A percentile compares a stretch with the other conserved stretches of the same genome.
These are phyloP conservation scores for Bembecia ichneumoniformis DNA, from an alignment of 2,888 invertebrate species.

Conservation along the genomic window DNA sequence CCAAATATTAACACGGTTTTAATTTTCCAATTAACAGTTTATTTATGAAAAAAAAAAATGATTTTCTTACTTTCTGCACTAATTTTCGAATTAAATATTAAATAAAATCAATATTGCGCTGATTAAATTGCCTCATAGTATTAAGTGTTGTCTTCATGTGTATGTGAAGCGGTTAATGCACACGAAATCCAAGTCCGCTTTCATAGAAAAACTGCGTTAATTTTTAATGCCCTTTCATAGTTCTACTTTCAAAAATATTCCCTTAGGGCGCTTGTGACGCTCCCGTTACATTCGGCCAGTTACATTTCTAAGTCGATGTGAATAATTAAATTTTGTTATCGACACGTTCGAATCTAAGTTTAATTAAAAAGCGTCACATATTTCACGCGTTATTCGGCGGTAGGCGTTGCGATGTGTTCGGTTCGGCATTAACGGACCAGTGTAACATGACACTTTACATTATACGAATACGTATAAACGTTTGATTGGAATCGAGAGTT, in stretches of 20 bases:
- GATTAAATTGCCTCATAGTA: no score
- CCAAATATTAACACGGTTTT: no score
- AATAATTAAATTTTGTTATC: conserved; percentile 66
- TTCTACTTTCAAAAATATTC: neutral
- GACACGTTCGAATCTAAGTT: conserved; percentile 59
- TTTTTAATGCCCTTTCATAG: neutral
- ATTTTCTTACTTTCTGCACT: no score
- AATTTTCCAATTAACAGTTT: no score
- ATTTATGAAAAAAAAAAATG: no score
- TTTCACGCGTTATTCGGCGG: conserved; percentile 65
- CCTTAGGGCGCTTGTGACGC: conserved; percentile 3
- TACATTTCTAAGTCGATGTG: conserved; percentile 41
- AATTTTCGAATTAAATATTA: no score
- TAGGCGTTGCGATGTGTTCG: conserved; percentile 55
- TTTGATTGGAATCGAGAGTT: conserved; percentile 25
- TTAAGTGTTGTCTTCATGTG: neutral
- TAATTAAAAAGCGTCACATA: conserved; percentile 71
- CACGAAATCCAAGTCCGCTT: neutral
- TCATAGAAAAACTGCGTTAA: neutral
- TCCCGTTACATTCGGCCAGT: conserved; percentile 34
- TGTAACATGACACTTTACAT: conserved; percentile 30
- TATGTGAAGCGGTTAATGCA: neutral
- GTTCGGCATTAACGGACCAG: conserved; percentile 35
- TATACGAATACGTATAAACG: conserved; percentile 19
- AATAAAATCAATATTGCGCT: no score